These are phyloP conservation scores for Hemiprocne comata DNA, from an alignment of 2,113 vertebrate genomes.

Conservation along the genomic window DNA sequence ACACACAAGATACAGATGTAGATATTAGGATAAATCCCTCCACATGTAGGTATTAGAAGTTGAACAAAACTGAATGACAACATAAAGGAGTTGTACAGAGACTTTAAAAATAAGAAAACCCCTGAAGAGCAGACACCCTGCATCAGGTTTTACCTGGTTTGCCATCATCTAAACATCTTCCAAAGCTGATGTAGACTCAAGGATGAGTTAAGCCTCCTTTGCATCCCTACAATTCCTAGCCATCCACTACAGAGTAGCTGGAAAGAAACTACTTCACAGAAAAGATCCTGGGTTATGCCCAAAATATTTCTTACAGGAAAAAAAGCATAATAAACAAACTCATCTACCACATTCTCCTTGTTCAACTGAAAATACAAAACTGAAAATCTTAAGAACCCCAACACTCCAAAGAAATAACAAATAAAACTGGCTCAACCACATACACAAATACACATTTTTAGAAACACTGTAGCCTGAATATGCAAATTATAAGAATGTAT, in stretches of 20 bases:
- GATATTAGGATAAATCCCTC: not conserved
- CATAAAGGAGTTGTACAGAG: not conserved
- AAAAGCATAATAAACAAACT: not conserved
- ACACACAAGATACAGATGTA: not conserved
- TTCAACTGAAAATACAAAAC: not conserved
- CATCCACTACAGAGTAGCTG: not conserved
- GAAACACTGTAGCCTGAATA: constrained; percentile 36
- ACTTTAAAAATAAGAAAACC: not conserved
- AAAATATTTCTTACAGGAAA: not conserved
- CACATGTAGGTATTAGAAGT: rapidly evolving
- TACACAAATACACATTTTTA: constrained; percentile 18
- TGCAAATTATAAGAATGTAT: constrained; percentile 60
- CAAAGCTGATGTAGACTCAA: not conserved
- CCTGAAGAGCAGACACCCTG: not conserved
- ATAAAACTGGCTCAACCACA: not conserved
- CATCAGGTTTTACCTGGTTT: not conserved
- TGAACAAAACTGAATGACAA: not conserved
- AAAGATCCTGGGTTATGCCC: not conserved
- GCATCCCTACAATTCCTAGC: not conserved
- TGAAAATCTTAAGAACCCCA: not conserved
- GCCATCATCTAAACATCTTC: not conserved
- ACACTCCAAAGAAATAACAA: not conserved
- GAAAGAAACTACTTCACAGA: not conserved
- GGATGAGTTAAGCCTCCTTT: not conserved
- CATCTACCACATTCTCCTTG: not conserved